phyloP scores from a whole-genome alignment of 1,140 invertebrate species.

The Bombus superbus region DNA sequence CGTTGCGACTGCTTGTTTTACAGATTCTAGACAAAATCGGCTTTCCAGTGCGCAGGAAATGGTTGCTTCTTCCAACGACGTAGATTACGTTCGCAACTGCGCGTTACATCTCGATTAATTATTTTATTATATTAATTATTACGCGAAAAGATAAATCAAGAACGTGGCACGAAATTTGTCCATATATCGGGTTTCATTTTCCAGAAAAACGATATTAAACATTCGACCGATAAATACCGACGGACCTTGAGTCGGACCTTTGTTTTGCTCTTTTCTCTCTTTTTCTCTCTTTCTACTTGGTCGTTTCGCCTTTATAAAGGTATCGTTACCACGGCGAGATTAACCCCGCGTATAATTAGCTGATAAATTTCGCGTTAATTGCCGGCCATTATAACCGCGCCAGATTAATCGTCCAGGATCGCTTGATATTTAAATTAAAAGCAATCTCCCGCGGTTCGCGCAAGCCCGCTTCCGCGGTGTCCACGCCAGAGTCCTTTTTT shows the following conservation, averaged over 20 bases:
- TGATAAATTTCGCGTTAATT: constrained; percentile 74
- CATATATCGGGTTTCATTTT: too few species aligned
- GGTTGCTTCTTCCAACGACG: background rate
- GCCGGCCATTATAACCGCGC: constrained; percentile 51
- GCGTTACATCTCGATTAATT: too few species aligned
- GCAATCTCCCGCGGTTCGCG: constrained; percentile 50
- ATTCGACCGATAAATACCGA: too few species aligned
- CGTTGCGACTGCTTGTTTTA: background rate
- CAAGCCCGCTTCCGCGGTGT: background rate
- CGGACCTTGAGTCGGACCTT: background rate
- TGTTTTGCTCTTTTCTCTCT: background rate
- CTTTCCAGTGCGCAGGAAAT: too few species aligned
- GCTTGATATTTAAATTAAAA: constrained; percentile 64
- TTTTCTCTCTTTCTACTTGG: background rate
- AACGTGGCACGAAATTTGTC: too few species aligned
- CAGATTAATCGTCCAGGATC: constrained; percentile 58
- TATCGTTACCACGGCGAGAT: constrained; percentile 63
- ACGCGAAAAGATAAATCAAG: too few species aligned
- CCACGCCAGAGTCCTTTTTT: background rate
- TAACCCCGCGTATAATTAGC: constrained; percentile 72
- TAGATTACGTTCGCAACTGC: background rate
- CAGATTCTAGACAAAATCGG: background rate
- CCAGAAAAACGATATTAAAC: too few species aligned
- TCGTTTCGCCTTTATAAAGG: constrained; percentile 21
- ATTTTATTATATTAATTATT: too few species aligned